Conservation (phyloP, 2,797 vertebrate genomes). For the Chelonia mydas region DNA sequence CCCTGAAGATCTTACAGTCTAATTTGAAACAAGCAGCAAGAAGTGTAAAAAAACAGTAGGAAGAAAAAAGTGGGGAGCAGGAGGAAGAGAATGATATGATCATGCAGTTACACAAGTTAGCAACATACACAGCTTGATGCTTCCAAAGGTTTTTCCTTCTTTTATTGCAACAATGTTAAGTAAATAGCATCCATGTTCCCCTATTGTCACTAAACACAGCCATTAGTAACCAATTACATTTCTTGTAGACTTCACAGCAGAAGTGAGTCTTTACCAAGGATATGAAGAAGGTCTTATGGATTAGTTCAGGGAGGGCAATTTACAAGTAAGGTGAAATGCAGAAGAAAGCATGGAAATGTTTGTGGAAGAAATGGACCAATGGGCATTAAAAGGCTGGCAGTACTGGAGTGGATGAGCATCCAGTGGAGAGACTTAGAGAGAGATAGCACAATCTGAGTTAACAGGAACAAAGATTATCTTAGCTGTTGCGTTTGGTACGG, state of each 20-base stretch:
- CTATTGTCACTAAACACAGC: neutral
- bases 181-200: neutral
- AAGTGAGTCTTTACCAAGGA: neutral
- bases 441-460: neutral
- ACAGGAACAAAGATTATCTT: neutral
- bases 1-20: neutral
- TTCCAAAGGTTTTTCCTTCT: neutral
- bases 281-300: neutral
- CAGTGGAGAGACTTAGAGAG: neutral
- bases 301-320: neutral
- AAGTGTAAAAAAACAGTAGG: neutral
- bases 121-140: neutral
- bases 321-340: neutral
- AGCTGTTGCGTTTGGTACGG: neutral
- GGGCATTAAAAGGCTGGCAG: neutral
- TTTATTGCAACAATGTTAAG: neutral
- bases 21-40: conserved; percentile 25
- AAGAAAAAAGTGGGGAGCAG: neutral
- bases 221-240: neutral
- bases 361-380: neutral
- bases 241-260: neutral
- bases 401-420: neutral
- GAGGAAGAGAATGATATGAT: neutral
- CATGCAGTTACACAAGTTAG: neutral
- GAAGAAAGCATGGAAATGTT: conserved; percentile 9